A percentile compares a stretch with the other conserved stretches of the same genome.
Evolutionary conservation across 1,140 invertebrate species (phyloP).

Genomic region (Cotesia glomerata): DNA sequence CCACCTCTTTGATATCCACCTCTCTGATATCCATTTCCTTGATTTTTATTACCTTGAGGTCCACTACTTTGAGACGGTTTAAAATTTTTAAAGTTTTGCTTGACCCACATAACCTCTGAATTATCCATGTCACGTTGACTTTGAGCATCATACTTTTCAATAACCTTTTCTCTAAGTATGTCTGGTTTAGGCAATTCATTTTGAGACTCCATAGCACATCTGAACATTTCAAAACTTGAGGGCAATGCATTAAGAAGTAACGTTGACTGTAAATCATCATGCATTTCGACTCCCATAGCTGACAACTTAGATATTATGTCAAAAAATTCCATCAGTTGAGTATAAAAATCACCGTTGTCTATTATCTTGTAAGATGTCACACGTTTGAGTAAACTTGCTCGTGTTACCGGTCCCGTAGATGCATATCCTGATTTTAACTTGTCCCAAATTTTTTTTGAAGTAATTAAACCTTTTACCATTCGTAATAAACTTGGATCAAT

Average conservation of each 20-base stretch:
- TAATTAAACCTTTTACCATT: not conserved
- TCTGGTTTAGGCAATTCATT: not conserved
- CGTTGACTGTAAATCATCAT: not conserved
- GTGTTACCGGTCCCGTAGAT: not conserved
- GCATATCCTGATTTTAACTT: not conserved
- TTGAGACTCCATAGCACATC: not conserved
- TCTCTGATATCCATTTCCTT: no score
- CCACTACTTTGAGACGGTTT: not conserved
- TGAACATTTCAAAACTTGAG: not conserved
- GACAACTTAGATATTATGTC: not conserved
- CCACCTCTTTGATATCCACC: not conserved
- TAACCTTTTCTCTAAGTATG: not conserved
- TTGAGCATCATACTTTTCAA: not conserved
- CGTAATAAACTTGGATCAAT: slow-evolving; percentile 3
- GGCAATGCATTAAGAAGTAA: not conserved
- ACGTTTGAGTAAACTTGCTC: not conserved
- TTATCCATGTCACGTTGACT: not conserved
- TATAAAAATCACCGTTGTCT: not conserved
- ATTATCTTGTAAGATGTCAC: not conserved
- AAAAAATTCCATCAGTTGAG: not conserved
- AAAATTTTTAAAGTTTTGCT: not conserved
- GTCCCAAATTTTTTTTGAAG: not conserved
- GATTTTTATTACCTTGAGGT: not conserved
- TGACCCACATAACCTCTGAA: not conserved
- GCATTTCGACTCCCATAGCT: not conserved